These are phyloP conservation scores for Hyaena hyaena DNA, from an alignment of 2,113 vertebrate species.

Conservation along the genomic window DNA sequence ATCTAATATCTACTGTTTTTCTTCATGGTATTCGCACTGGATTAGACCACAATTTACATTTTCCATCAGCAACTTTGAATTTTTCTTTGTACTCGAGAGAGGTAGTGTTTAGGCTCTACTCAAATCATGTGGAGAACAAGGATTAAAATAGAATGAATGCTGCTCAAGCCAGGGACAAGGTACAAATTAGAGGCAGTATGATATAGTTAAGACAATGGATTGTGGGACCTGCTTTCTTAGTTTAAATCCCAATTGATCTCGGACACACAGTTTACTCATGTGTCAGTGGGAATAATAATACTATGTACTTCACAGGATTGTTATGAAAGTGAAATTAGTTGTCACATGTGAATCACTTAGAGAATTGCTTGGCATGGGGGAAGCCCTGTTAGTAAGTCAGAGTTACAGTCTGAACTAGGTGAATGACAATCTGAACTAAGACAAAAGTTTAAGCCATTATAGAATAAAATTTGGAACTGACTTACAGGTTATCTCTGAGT, in stretches of 20 bases:
- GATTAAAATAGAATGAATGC: background rate
- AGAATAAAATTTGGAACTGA: background rate
- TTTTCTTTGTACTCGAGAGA: background rate
- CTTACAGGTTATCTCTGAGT: background rate
- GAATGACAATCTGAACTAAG: background rate
- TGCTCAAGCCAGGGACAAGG: background rate
- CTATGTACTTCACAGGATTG: background rate
- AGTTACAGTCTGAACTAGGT: background rate
- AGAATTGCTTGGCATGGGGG: background rate
- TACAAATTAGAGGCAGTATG: background rate
- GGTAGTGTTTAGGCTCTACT: background rate
- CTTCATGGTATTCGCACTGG: background rate
- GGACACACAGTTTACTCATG: background rate
- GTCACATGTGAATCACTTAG: background rate
- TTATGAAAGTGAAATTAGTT: background rate
- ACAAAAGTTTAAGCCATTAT: background rate
- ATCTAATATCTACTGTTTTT: background rate
- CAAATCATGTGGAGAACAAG: background rate
- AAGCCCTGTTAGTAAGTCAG: background rate
- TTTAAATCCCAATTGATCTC: background rate
- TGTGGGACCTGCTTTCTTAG: background rate
- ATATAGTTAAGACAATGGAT: background rate
- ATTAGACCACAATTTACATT: background rate
- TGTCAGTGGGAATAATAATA: background rate
- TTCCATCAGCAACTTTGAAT: background rate